Percentiles rank a stretch among this genome's conserved stretches.
phyloP scores from a whole-genome alignment of 2,113 vertebrate genomes.

The Marmota flaviventris region DNA sequence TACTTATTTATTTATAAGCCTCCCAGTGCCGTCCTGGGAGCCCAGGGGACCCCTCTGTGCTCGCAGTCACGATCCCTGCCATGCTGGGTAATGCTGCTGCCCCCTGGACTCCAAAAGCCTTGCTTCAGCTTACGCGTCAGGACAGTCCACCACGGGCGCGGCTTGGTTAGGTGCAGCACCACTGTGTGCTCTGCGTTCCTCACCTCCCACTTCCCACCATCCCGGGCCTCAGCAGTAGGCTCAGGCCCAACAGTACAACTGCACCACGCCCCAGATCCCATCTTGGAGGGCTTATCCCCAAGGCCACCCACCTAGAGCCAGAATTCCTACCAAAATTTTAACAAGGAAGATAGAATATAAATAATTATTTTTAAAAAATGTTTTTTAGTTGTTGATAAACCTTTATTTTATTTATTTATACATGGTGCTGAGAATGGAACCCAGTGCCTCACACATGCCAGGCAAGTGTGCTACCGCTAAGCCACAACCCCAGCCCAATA shows the following conservation, averaged over 20 bases:
- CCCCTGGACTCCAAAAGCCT: no score
- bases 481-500: no score
- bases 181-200: fast-evolving
- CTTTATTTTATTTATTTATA: no score
- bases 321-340: not conserved
- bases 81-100: no score
- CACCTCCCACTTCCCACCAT: not conserved
- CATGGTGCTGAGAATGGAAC: no score
- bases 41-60: no score
- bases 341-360: not conserved
- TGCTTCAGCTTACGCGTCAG: not conserved
- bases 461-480: no score
- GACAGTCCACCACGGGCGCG: fast-evolving
- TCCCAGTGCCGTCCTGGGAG: no score
- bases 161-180: no score
- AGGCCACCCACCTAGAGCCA: not conserved
- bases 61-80: not conserved
- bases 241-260: fast-evolving
- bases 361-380: no score
- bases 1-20: not conserved
- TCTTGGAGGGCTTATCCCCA: not conserved
- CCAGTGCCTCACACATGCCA: no score
- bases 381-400: no score
- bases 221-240: not conserved
- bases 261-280: not conserved